Evolutionary conservation across 1,140 invertebrate species (phyloP), one percentile per base, ranked within the genome.

Genomic region (Drosophila seguyi): DNA sequence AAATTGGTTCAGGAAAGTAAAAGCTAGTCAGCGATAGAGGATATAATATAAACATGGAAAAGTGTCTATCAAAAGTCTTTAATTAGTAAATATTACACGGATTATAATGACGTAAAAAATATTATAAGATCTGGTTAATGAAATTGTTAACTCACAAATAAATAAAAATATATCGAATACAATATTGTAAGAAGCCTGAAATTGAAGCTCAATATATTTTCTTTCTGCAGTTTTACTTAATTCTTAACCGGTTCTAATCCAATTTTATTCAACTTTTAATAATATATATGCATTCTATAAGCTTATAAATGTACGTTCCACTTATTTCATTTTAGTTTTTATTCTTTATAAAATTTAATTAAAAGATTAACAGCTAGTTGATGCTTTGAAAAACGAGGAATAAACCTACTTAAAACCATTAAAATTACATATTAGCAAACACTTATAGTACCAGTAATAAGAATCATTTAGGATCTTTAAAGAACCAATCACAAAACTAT

Each of bases 1-100:
- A 31, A 61, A 61, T 42, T 22, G 20, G 4, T 42, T 22, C 5
- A 42, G 20, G 42, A 66, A 65, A 31, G 39, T 44, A 34, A 67
- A n/a, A 38, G 29, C 27, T 27, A 25, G 16, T 59, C 16, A 22
- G 31, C 13, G 4, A 16, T 34, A 36, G 11, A 2, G 0, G 5
- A 57, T 25, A 42, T 42, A 42, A 57, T 10, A 14, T 42, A 22
- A 38, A n/a, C 7, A 22, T 11, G 4, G 16, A 36, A 53, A 16
- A 16, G 18, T 13, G 31, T 22, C 6, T 2, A 20, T 14, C 8
- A 27, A 27, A 48, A 48, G 16, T n/a, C 16, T 11, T n/a, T 27
- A 27, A 27, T 20, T 52, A 14, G 0, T 14, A 34, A 29, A 27
- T n/a, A n/a, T n/a, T n/a, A n/a, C n/a, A n/a, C n/a, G n/a, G n/a